Base-by-base conservation (phyloP, 2,888 invertebrate genomes). In the Oxyscelio sp. region DNA sequence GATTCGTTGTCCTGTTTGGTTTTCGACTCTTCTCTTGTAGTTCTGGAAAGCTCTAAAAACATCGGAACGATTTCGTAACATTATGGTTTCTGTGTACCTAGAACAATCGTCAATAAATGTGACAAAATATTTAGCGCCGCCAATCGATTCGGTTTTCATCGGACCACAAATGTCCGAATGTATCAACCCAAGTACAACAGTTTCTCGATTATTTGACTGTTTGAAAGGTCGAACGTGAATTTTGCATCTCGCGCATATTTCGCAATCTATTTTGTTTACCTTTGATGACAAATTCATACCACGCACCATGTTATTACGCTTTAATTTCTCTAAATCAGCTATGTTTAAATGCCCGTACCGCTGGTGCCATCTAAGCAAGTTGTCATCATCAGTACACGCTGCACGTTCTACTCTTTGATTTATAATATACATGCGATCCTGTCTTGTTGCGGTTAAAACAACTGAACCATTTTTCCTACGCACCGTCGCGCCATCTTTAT, bases 141-240 rank as follows among this genome's bases (percentile, higher is more conserved):
- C 85, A 0, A 85, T 5, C 0, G 86, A 87, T 43, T 71, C 22
- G 0, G 21, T 24, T 0, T 22, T 66, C 61, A 83, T 87, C 1
- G 81, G 86, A 4, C 87, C 87, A 6, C 87, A 87, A 15, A 89
- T 85, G 21, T 89, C 88, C 0, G 85, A 75, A 75, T 89, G 86
- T 0, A 89, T 19, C 11, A 89, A 19, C 0, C 31, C 77, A 0
- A 89, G 21, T 2, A 50, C 9, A 11, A 71, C 65, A 38, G 75
- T 48, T 70, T 85, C 77, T 0, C 83, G 66, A 50, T 75, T 22
- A 0, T 2, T 17, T 0, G 85, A 83, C 8, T 11, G 21, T 56
- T 71, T 63, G 31, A 83, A 88, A 4, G 88, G 85, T 24, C 48
- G 40, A 4, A 54, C 52, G 15, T 85, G 82, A 24, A 87, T 85